Base-by-base conservation (phyloP, 2,113 vertebrate genomes). In the Cranoglanis bouderius region DNA sequence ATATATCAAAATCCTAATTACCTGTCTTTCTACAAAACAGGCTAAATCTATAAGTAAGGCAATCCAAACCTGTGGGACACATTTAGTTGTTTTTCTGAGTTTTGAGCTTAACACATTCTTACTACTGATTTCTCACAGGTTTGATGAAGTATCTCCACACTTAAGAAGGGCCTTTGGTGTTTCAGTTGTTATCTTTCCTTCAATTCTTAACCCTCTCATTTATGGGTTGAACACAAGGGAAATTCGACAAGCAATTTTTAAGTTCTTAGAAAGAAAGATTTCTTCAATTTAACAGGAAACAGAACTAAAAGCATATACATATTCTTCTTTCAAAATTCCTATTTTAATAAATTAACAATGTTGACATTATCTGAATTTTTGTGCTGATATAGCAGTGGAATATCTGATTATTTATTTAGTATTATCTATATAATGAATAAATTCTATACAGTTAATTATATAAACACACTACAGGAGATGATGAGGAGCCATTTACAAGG, bases 71-170 rank as follows among this genome's bases (percentile, higher is more conserved):
- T 78, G 75, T 78, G 75, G 75, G 24, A 78, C 43, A 19, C 75
- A 78, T 78, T 49, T 78, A 46, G 26, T 49, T 49, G 75, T 78
- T 49, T 78, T 78, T 78, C 29, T 78, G 75, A 49, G 21, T 49
- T 78, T 78, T 49, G 75, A 49, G 12, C 0, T 78, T 6, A 78
- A 78, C 13, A n/a, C 46, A n/a, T 51, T 78, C 12, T n/a, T 78
- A n/a, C 13, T n/a, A 78, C 24, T 78, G 46, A 51, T 78, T 78
- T 29, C 75, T 14, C 46, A 78, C 43, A 78, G 75, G 46, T n/a
- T 78, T 3, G 75, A 51, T 51, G 7, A 43, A 16, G 24, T 78
- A 4, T 78, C 75, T n/a, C 75, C 75, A n/a, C 46, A 29, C 43
- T 51, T 78, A 78, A 12, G 29, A 78, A 78, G 29, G 5, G 75